A percentile compares a stretch with the other conserved stretches of the same genome.
Evolutionary conservation across 2,888 invertebrate species (phyloP).

Genomic region (Erpobdella octoculata): DNA sequence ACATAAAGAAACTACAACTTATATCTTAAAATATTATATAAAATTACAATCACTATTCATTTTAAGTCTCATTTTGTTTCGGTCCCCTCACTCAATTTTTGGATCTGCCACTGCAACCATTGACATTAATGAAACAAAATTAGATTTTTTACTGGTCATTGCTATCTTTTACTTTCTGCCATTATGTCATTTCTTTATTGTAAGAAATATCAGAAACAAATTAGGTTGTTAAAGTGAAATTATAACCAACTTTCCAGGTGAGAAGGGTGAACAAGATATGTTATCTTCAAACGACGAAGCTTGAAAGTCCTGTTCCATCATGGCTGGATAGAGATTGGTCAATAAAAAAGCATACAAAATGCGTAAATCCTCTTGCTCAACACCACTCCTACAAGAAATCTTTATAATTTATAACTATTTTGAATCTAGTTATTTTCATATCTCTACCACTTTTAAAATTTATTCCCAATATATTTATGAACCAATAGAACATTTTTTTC

Average conservation of each 20-base stretch:
- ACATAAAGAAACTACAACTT: too few relatives aligned
- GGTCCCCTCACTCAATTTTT: too few relatives aligned
- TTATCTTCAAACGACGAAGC: constrained; percentile 31
- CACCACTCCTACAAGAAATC: constrained; percentile 66
- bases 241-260: not conserved
- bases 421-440: not conserved
- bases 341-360: constrained; percentile 72
- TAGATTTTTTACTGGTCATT: too few relatives aligned
- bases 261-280: constrained; percentile 14
- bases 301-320: constrained; percentile 54
- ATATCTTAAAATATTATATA: too few relatives aligned
- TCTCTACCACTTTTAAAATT: not conserved
- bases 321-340: constrained; percentile 68
- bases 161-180: too few relatives aligned
- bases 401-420: not conserved
- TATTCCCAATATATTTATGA: not conserved
- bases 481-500: not conserved
- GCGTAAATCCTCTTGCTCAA: constrained; percentile 73
- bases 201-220: too few relatives aligned
- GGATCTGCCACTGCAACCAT: too few relatives aligned
- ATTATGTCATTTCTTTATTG: too few relatives aligned
- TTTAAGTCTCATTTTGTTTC: too few relatives aligned
- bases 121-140: too few relatives aligned
- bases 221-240: too few relatives aligned
- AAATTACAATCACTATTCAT: too few relatives aligned